Evolutionary conservation across 2,888 invertebrate species (phyloP), one percentile per base, ranked within the genome.

Genomic region (Cryptocephalus moraei): DNA sequence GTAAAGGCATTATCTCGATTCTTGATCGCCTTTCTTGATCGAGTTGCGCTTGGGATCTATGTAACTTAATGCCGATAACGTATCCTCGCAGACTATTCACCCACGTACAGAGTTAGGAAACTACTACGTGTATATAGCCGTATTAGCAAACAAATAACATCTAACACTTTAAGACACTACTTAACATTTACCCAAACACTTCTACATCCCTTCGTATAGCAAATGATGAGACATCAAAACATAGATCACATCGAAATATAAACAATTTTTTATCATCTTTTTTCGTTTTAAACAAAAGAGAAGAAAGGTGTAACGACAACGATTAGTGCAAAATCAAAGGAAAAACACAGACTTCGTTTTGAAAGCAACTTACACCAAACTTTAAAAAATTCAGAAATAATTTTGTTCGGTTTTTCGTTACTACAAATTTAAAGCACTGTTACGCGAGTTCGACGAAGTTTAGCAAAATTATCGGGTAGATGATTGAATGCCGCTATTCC

Each of bases 331-430:
- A 64, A 61, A 62, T 59, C 53, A 62, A 61, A 64, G 58, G 50
- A 60, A 55, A 52, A 53, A 51, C 55, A 50, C 46, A 39, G 53
- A 50, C 50, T 34, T 48, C 47, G 53, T 53, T 53, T 56, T 43
- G 43, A 39, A 50, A 48, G 46, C 49, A 59, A 65, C 65, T 65
- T 65, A 65, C 65, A 64, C 63, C 64, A 64, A 64, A 63, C 60
- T 61, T 62, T 62, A 62, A 57, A 63, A 56, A 65, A 64, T 63
- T 62, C 63, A 60, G 62, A 60, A 58, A 65, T 61, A 64, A 65
- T 64, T 64, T 63, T 64, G 64, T 58, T 56, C 56, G 57, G 56
- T 60, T 61, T 61, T 55, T 57, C 12, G 56, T 47, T 49, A 51
- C 51, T 49, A 48, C 55, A 41, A 41, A 46, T 45, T 36, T 48